These are phyloP conservation scores for Glaucomys volans DNA, from an alignment of 2,113 vertebrate genomes.

Conservation along the genomic window DNA sequence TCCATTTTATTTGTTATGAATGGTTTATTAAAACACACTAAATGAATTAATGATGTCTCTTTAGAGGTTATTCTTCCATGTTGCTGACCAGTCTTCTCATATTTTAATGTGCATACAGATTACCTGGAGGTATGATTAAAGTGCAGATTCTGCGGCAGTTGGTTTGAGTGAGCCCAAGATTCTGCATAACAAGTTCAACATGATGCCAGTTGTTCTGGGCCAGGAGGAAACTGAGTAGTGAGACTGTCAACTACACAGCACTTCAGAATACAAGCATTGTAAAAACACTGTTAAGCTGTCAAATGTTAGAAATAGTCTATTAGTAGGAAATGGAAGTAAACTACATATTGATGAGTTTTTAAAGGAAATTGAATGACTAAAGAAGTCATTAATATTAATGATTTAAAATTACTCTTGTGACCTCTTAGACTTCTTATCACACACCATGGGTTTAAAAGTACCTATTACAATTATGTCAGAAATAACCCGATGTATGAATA, in stretches of 20 bases:
- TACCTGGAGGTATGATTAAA: background rate
- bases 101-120: background rate
- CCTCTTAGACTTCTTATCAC: conserved; percentile 50
- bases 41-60: background rate
- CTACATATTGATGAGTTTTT: conserved; percentile 54
- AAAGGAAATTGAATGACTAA: conserved; percentile 62
- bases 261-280: background rate
- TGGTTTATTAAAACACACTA: background rate
- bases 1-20: conserved; percentile 37
- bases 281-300: conserved; percentile 26
- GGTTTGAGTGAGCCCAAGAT: background rate
- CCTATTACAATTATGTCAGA: conserved; percentile 58
- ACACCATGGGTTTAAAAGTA: conserved; percentile 40
- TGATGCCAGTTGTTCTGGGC: background rate
- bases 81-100: background rate
- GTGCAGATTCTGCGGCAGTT: background rate
- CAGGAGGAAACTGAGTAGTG: background rate
- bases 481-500: conserved; percentile 65
- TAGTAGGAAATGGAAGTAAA: conserved; percentile 58
- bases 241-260: background rate
- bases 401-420: conserved; percentile 66
- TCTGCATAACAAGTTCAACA: background rate
- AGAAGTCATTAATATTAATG: conserved; percentile 70
- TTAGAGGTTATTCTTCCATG: background rate
- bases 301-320: conserved; percentile 46